A percentile compares a stretch with the other conserved stretches of the same genome.
These are phyloP conservation scores for Notothenia rossii DNA, from an alignment of 2,113 vertebrate genomes.

Conservation along the genomic window DNA sequence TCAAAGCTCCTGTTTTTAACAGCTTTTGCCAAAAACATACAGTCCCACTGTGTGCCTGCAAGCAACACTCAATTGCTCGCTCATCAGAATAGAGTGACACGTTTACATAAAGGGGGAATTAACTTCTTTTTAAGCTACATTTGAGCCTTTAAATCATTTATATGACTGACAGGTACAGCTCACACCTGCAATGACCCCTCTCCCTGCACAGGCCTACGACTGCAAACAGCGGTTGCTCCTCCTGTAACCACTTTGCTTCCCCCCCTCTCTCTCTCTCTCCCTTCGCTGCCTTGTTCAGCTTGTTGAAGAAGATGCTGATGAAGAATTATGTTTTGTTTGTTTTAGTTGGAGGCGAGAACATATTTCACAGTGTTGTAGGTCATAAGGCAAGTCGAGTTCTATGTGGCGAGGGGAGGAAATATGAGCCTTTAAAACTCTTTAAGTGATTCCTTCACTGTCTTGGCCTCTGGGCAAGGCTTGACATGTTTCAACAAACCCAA, in stretches of 20 bases:
- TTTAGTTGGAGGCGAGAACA: slow-evolving; percentile 81
- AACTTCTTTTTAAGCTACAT: slow-evolving; percentile 54
- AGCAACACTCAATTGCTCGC: slow-evolving; percentile 21
- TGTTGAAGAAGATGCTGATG: slow-evolving; percentile 74
- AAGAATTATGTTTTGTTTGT: slow-evolving; percentile 85
- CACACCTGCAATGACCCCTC: slow-evolving; percentile 47
- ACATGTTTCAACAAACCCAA: slow-evolving; percentile 77
- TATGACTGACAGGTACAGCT: slow-evolving; percentile 53
- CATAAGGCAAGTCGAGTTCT: slow-evolving; percentile 74
- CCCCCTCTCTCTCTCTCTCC: not conserved
- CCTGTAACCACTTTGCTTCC: slow-evolving; percentile 6
- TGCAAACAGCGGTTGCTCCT: slow-evolving; percentile 22
- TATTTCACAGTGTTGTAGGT: slow-evolving; percentile 79
- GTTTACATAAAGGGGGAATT: slow-evolving; percentile 58
- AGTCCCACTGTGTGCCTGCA: slow-evolving; percentile 16
- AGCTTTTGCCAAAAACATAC: slow-evolving; percentile 15
- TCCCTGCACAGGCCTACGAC: not conserved
- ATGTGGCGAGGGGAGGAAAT: slow-evolving; percentile 68
- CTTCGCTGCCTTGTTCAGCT: slow-evolving; percentile 42
- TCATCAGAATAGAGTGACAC: slow-evolving; percentile 42
- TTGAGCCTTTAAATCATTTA: slow-evolving; percentile 63
- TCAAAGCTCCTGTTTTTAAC: slow-evolving; percentile 12
- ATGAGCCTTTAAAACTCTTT: slow-evolving; percentile 79
- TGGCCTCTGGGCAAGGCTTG: slow-evolving; percentile 62
- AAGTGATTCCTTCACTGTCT: slow-evolving; percentile 78